Conservation (phyloP, 2,113 vertebrate genomes). For the Phyllostomus discolor region DNA sequence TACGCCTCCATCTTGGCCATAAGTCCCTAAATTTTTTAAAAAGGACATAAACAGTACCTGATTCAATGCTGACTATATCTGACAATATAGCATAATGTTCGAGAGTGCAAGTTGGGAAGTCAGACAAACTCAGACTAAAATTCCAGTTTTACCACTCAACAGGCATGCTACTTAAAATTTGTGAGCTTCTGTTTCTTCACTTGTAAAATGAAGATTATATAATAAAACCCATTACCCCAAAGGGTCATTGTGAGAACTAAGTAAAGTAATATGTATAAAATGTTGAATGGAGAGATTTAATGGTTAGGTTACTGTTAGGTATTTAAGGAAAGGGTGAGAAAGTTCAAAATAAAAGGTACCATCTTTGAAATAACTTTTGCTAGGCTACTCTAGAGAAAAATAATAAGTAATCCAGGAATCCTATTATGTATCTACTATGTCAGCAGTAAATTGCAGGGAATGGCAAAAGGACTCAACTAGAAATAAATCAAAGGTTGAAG, state of each 20-base stretch:
- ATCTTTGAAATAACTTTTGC: not conserved
- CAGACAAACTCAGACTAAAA: not conserved
- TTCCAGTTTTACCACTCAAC: not conserved
- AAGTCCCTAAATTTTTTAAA: not conserved
- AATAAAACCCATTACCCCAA: not conserved
- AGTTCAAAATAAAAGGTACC: not conserved
- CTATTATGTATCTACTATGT: not conserved
- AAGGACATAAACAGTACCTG: not conserved
- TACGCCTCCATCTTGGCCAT: too few relatives aligned
- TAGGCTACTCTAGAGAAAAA: constrained; percentile 17
- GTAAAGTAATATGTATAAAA: not conserved
- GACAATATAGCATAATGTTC: not conserved
- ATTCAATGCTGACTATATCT: not conserved
- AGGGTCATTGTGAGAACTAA: not conserved
- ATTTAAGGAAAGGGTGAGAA: not conserved
- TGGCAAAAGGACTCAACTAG: not conserved
- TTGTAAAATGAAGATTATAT: not conserved
- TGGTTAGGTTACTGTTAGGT: not conserved
- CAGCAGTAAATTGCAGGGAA: not conserved
- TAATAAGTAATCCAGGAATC: not conserved
- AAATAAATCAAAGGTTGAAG: constrained; percentile 14
- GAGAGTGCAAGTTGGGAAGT: not conserved
- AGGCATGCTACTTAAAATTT: not conserved
- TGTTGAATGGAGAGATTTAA: not conserved
- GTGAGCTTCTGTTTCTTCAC: not conserved